phyloP scores from a whole-genome alignment of 2,888 invertebrate species.

The Morpho deidamia region DNA sequence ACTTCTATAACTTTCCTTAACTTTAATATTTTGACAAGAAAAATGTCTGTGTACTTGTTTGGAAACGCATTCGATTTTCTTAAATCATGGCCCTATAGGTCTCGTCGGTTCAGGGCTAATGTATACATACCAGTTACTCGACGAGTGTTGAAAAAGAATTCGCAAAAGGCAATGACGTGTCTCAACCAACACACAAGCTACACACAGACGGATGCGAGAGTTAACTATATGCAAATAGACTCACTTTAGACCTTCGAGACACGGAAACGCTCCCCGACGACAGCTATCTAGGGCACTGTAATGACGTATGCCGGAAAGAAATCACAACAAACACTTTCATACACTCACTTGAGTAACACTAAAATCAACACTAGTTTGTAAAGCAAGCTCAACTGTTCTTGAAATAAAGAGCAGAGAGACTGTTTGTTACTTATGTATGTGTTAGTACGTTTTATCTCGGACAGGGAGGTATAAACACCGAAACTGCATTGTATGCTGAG shows the following conservation, averaged over 20 bases:
- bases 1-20: too few species aligned
- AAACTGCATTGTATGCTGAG: slow-evolving; percentile 59
- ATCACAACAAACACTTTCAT: slow-evolving; percentile 70
- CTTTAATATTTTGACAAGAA: too few species aligned
- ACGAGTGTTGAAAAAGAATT: slow-evolving; percentile 17
- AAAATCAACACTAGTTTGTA: slow-evolving; percentile 34
- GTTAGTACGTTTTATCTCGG: slow-evolving; percentile 51
- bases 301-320: slow-evolving; percentile 57
- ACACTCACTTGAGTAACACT: slow-evolving; percentile 52
- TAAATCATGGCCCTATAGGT: background rate
- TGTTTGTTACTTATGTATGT: slow-evolving; percentile 30
- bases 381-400: slow-evolving; percentile 67
- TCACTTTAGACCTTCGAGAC: slow-evolving; percentile 59
- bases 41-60: background rate
- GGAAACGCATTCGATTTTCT: background rate
- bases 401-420: slow-evolving; percentile 67
- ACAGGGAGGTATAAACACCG: slow-evolving; percentile 58
- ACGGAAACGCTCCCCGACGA: slow-evolving; percentile 54
- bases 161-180: slow-evolving; percentile 64
- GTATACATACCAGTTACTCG: background rate
- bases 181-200: slow-evolving; percentile 46
- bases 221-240: slow-evolving; percentile 59
- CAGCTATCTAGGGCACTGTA: slow-evolving; percentile 63
- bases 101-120: background rate
- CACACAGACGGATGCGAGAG: slow-evolving; percentile 51